A percentile compares a stretch with the other conserved stretches of the same genome.
These are phyloP conservation scores for Ophthalmolycus amberensis DNA, from an alignment of 2,113 vertebrate species.

Conservation along the genomic window DNA sequence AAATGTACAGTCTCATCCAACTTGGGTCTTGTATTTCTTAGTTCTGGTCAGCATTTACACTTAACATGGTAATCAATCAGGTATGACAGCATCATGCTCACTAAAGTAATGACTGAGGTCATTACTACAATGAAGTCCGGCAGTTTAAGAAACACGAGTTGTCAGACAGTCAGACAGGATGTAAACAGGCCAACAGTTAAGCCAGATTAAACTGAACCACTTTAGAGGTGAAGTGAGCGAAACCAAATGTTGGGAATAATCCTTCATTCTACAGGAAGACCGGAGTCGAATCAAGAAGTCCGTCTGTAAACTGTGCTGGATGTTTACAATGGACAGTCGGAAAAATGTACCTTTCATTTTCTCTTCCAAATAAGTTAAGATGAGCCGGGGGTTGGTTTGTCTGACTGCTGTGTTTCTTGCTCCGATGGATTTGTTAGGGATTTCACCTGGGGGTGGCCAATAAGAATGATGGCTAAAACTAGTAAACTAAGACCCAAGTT, in stretches of 20 bases:
- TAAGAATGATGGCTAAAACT: background rate
- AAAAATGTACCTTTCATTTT: background rate
- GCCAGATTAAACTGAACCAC: background rate
- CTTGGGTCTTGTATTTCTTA: background rate
- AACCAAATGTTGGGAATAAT: background rate
- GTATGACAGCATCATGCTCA: background rate
- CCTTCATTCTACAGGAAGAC: background rate
- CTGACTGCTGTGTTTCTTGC: background rate
- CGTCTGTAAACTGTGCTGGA: background rate
- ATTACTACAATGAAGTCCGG: background rate
- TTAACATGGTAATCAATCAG: background rate
- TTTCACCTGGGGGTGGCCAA: background rate
- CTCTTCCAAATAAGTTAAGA: background rate
- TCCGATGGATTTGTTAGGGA: background rate
- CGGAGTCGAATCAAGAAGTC: background rate
- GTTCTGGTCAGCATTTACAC: background rate
- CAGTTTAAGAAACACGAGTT: background rate
- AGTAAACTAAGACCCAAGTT: background rate
- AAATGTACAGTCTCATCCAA: background rate
- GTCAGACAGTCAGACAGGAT: background rate
- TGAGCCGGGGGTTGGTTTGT: background rate
- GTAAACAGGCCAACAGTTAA: conserved; percentile 1
- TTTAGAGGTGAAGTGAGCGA: background rate
- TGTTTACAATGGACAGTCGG: background rate
- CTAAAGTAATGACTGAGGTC: background rate